Conservation (phyloP, 2,113 vertebrate genomes). For the Indri indri region DNA sequence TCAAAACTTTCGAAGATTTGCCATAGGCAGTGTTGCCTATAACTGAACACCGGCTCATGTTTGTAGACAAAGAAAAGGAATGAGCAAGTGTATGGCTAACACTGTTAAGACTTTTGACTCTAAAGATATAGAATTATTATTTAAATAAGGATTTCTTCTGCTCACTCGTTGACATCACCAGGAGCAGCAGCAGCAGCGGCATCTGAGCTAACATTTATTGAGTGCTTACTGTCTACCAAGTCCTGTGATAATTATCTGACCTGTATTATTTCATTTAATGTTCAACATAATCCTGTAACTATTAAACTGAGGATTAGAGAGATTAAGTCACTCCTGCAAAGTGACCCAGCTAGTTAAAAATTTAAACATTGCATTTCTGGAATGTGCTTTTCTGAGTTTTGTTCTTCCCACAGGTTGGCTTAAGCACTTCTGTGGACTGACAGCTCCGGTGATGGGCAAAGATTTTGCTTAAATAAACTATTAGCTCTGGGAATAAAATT, state of each 20-base stretch:
- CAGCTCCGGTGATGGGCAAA: not conserved
- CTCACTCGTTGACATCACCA: not conserved
- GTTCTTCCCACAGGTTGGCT: not conserved
- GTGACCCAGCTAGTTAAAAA: not conserved
- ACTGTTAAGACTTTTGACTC: not conserved
- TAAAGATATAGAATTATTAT: not conserved
- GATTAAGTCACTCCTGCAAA: not conserved
- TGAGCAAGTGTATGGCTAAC: not conserved
- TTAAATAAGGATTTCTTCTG: not conserved
- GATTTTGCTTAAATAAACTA: not conserved
- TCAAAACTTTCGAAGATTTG: slow-evolving; percentile 11
- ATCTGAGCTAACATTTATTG: not conserved
- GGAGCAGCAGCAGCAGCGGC: accelerated
- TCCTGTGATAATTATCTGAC: not conserved
- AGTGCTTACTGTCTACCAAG: not conserved
- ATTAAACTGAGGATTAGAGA: not conserved
- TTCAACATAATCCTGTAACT: not conserved
- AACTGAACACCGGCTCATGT: not conserved
- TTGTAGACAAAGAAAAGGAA: not conserved
- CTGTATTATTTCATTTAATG: not conserved
- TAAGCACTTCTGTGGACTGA: not conserved
- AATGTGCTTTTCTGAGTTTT: not conserved
- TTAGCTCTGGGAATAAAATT: not conserved
- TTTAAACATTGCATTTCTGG: not conserved
- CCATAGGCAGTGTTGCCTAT: not conserved